Conservation (phyloP, 2,888 invertebrate genomes). For the Agonopterix alstromeriana region DNA sequence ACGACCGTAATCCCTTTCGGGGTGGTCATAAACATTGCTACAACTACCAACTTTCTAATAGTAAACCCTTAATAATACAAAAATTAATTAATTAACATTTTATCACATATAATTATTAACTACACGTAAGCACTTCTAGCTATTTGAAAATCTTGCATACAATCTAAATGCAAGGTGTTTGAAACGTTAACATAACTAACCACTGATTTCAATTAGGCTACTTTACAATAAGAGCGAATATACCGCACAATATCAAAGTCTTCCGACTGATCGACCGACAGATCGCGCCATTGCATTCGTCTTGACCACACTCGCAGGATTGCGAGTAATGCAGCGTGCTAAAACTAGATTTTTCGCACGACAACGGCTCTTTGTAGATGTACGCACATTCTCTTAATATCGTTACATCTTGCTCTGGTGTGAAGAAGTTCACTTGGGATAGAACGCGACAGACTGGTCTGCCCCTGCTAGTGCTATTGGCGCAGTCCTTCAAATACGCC, state of each 20-base stretch:
- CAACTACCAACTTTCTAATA: too few relatives aligned
- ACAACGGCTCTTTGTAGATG: constrained; percentile 31
- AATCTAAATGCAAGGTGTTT: too few relatives aligned
- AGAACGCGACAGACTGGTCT: constrained; percentile 46
- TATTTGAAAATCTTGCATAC: too few relatives aligned
- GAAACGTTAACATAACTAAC: too few relatives aligned
- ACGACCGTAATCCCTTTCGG: too few relatives aligned
- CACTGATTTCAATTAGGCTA: neutral
- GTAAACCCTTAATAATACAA: too few relatives aligned
- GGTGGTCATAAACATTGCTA: too few relatives aligned
- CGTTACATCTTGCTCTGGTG: constrained; percentile 33
- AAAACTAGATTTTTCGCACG: constrained; percentile 44
- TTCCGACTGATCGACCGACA: neutral
- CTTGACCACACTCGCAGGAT: constrained; percentile 49
- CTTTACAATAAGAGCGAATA: constrained; percentile 7
- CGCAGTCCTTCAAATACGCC: constrained; percentile 38
- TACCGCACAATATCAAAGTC: neutral
- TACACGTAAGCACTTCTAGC: too few relatives aligned
- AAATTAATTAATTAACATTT: too few relatives aligned
- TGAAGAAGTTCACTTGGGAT: constrained; percentile 52
- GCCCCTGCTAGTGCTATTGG: constrained; percentile 10
- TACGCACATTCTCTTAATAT: constrained; percentile 59
- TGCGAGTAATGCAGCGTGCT: constrained; percentile 49
- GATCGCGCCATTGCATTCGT: constrained; percentile 47
- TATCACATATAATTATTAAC: too few relatives aligned